phyloP scores from a whole-genome alignment of 1,140 invertebrate species.

The Leptinotarsa defecta region DNA sequence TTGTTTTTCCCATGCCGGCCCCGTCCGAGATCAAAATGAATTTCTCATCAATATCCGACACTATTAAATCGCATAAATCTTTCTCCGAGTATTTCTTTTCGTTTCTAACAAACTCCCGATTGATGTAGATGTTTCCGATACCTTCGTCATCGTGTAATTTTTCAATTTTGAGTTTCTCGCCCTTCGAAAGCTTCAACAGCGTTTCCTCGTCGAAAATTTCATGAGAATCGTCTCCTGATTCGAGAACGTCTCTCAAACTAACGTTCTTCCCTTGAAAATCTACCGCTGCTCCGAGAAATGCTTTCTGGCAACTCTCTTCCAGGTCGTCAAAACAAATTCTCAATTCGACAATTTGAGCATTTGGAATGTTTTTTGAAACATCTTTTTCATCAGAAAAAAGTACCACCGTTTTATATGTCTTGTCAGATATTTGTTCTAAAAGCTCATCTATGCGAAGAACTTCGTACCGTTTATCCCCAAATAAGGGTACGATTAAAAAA shows the following conservation, averaged over 20 bases:
- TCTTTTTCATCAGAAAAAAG: not conserved
- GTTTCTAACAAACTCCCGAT: not conserved
- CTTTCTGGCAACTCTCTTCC: not conserved
- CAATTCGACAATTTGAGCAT: not conserved
- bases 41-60: not conserved
- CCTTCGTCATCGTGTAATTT: not conserved
- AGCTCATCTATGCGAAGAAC: not conserved
- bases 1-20: slow-evolving; percentile 13
- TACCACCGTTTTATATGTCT: not conserved
- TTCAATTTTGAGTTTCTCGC: not conserved
- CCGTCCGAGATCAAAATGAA: slow-evolving; percentile 12
- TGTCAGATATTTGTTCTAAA: not conserved
- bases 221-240: not conserved
- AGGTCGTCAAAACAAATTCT: not conserved
- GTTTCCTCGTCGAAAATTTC: not conserved
- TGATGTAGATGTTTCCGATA: not conserved
- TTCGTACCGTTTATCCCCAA: not conserved
- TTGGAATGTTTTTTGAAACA: not conserved
- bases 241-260: not conserved
- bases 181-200: not conserved
- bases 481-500: not conserved
- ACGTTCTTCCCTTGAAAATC: not conserved
- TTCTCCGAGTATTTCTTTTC: not conserved
- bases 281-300: not conserved
- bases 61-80: not conserved